Percentiles rank a stretch among this genome's conserved stretches.
phyloP scores from a whole-genome alignment of 2,888 invertebrate genomes.

The Scaptomyza parva region DNA sequence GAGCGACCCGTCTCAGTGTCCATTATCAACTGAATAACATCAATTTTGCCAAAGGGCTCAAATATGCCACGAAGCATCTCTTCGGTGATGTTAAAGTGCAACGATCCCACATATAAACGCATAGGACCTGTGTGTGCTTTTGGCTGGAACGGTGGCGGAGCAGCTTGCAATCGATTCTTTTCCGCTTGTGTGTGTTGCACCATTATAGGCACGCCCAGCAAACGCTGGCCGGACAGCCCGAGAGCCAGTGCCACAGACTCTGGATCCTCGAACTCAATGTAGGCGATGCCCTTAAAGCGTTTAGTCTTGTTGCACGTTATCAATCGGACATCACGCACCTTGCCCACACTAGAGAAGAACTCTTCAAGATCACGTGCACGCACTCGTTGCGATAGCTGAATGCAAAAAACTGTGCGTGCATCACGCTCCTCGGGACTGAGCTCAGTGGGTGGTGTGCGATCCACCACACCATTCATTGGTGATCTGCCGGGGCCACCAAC shows the following conservation, averaged over 20 bases:
- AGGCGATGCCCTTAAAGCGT: conserved; percentile 99
- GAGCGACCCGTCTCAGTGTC: conserved; percentile 97
- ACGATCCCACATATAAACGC: conserved; percentile 97
- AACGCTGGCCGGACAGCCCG: conserved; percentile 97
- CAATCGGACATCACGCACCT: conserved; percentile 98
- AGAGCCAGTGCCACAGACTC: conserved; percentile 98
- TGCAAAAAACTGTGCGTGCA: conserved; percentile 99
- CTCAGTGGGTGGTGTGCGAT: conserved; percentile 88
- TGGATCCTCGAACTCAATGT: conserved; percentile 99
- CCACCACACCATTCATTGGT: conserved; percentile 86
- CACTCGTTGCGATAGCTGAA: conserved; percentile 98
- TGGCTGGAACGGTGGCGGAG: conserved; percentile 93
- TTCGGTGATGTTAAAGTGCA: conserved; percentile 99
- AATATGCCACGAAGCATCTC: conserved; percentile 99
- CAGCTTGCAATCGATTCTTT: conserved; percentile 96
- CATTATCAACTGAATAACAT: conserved; percentile 97
- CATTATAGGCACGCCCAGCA: conserved; percentile 97
- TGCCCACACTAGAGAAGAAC: conserved; percentile 99
- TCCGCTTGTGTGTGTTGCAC: conserved; percentile 99
- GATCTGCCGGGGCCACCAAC: conserved; percentile 66
- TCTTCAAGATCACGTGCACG: conserved; percentile 98
- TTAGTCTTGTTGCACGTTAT: conserved; percentile 99
- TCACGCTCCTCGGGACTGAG: conserved; percentile 98
- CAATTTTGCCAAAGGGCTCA: conserved; percentile 99
- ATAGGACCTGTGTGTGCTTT: conserved; percentile 97